Conservation (phyloP, 2,888 invertebrate species). For the Nemotelus nigrinus region DNA sequence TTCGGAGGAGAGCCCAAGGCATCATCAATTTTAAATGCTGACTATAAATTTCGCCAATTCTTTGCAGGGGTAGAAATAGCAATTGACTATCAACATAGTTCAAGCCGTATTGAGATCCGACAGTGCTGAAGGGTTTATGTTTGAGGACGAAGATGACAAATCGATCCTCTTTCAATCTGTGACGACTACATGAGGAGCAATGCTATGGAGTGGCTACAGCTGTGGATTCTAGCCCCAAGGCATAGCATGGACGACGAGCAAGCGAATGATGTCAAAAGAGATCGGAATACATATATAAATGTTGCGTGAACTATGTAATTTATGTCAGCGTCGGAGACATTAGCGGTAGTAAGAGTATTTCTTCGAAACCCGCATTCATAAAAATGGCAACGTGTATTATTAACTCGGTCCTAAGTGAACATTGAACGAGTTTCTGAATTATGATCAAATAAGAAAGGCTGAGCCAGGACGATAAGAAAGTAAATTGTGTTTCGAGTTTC, state of each 20-base stretch:
- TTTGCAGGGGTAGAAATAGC: neutral
- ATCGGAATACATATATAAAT: neutral
- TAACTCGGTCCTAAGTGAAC: too few species aligned
- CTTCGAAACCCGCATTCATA: neutral
- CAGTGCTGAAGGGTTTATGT: neutral
- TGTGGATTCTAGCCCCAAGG: neutral
- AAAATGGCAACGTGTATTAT: too few species aligned
- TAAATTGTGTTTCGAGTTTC: too few species aligned
- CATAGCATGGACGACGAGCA: neutral
- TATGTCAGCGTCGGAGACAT: neutral
- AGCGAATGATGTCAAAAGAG: neutral
- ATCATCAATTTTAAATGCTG: neutral
- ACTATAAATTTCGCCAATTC: neutral
- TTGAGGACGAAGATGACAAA: neutral
- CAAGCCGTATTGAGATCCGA: neutral
- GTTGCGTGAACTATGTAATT: constrained; percentile 19
- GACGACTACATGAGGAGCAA: neutral
- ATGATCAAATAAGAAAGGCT: too few species aligned
- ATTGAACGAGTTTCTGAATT: too few species aligned
- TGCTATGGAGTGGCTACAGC: too few species aligned
- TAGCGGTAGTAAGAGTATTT: neutral
- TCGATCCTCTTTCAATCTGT: constrained; percentile 11
- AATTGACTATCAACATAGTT: neutral
- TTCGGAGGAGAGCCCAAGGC: neutral
- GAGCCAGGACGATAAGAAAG: too few species aligned